Percentiles rank a stretch among this genome's conserved stretches.
These are phyloP conservation scores for Micoletzkya japonica DNA, from an alignment of 2,888 invertebrate species.

Conservation along the genomic window DNA sequence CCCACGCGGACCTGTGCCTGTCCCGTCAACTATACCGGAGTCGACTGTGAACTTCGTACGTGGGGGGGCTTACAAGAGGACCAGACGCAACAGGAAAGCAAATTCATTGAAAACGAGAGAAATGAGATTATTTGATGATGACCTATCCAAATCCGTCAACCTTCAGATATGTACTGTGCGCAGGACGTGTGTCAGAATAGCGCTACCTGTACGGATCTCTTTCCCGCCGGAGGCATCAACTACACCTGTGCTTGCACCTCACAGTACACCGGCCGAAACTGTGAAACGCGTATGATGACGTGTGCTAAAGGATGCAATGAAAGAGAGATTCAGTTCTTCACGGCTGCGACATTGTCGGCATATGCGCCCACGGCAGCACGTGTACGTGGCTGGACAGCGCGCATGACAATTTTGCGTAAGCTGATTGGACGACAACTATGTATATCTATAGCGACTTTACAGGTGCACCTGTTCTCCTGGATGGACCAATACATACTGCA, in stretches of 20 bases:
- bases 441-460: too few species aligned
- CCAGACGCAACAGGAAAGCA: too few species aligned
- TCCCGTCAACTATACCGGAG: background rate
- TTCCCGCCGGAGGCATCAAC: background rate
- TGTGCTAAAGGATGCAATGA: background rate
- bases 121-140: background rate
- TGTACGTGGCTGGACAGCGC: background rate
- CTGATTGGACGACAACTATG: too few species aligned
- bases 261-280: background rate
- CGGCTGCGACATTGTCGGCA: background rate
- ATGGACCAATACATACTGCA: too few species aligned
- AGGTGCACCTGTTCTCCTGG: too few species aligned
- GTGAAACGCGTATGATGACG: background rate
- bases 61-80: too few species aligned
- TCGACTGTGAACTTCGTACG: background rate
- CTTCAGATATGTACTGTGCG: background rate
- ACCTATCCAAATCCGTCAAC: background rate
- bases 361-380: background rate
- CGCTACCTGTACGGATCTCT: background rate
- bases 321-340: background rate
- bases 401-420: too few species aligned
- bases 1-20: background rate
- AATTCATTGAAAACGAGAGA: too few species aligned
- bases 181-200: background rate
- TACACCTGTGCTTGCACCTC: background rate